These are phyloP conservation scores for Apomyelois bistriatella DNA, from an alignment of 2,888 invertebrate genomes.

Conservation along the genomic window DNA sequence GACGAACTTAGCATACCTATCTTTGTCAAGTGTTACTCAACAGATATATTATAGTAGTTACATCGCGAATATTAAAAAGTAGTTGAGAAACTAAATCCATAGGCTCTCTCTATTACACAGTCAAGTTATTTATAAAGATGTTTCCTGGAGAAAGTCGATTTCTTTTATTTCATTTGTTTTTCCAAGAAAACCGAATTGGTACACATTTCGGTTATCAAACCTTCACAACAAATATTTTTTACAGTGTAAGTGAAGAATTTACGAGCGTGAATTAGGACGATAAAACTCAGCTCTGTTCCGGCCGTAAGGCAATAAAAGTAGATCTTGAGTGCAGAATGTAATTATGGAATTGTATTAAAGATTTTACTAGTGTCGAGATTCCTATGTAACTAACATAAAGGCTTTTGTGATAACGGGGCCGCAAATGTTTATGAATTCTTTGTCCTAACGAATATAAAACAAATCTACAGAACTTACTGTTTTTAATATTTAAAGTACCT, in stretches of 20 bases:
- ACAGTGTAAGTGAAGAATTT: constrained; percentile 7
- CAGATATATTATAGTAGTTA: no score
- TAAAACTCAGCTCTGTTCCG: neutral
- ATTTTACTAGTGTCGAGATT: neutral
- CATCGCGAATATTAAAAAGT: no score
- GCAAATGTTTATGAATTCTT: neutral
- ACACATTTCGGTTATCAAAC: neutral
- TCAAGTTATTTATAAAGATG: no score
- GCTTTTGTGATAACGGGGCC: neutral
- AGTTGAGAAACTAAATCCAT: no score
- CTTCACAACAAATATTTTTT: neutral
- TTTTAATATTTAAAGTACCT: no score
- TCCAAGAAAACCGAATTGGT: no score
- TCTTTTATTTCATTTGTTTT: no score
- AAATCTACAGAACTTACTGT: no score
- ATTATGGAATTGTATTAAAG: constrained; percentile 4
- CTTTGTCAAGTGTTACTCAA: no score
- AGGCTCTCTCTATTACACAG: no score
- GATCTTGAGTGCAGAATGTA: constrained; percentile 6
- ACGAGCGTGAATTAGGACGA: constrained; percentile 7
- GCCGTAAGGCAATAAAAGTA: constrained; percentile 1
- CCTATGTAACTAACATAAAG: neutral
- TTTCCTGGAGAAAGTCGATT: no score
- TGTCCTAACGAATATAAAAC: neutral
- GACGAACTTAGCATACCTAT: no score